These are phyloP conservation scores for Aspiorhynchus laticeps DNA, from an alignment of 2,113 vertebrate genomes.

Conservation along the genomic window DNA sequence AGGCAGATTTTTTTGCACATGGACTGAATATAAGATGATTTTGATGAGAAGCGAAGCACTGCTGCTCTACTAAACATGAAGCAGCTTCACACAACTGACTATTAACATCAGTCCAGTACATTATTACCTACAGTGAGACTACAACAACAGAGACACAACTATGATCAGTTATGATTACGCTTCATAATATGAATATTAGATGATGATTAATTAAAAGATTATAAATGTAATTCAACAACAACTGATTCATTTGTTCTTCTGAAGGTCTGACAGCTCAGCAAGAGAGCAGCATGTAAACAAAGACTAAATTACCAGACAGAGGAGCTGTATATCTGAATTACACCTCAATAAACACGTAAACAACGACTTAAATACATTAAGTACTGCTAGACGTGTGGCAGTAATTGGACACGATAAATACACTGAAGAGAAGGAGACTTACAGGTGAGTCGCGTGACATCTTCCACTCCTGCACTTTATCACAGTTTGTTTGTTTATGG, in stretches of 20 bases:
- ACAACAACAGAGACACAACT: too few species aligned
- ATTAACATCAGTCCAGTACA: too few species aligned
- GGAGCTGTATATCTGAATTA: neutral
- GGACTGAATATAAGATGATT: too few species aligned
- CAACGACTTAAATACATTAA: neutral
- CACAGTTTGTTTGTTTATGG: neutral
- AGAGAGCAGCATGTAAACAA: neutral
- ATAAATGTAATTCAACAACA: neutral
- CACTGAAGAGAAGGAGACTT: neutral
- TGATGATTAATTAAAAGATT: neutral
- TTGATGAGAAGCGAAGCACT: too few species aligned
- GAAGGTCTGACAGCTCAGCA: constrained; percentile 1
- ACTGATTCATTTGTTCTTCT: neutral
- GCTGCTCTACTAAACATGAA: too few species aligned
- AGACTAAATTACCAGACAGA: neutral
- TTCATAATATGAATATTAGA: neutral
- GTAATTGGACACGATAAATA: neutral
- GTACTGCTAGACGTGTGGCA: neutral
- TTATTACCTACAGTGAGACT: too few species aligned
- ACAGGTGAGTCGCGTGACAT: too few species aligned
- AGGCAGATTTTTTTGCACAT: too few species aligned
- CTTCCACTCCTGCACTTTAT: too few species aligned
- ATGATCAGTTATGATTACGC: neutral
- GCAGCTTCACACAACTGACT: too few species aligned
- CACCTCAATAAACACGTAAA: neutral